Evolutionary conservation across 2,113 vertebrate species (phyloP), one percentile per base, ranked within the genome.

Genomic region (Australoheros scitulus): DNA sequence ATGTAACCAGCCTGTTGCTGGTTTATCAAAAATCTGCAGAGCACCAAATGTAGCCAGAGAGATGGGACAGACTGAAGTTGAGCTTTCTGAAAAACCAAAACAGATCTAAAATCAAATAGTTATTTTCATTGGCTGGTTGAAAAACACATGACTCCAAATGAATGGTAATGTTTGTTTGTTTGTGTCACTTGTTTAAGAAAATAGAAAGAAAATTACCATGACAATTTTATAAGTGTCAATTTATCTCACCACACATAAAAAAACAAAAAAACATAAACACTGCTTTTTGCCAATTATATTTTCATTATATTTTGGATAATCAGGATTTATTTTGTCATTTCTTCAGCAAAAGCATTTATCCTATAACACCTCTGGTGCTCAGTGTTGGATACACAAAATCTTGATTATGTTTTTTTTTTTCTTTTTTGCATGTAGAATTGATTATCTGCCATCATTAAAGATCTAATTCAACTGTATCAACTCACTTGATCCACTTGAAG

Each of bases 391-490:
- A 26, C 60, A 76, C 76, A 61, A 68, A 77, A 70, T 58, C 11
- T 11, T 76, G 11, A 77, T 86, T 64, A 47, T 81, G 50, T 76
- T 80, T 65, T 56, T 36, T 58, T 58, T 36, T 58, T 58, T 22
- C n/a, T 79, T 14, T 14, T 63, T n/a, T 79, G 56, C 57, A 43
- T 77, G 29, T 79, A 76, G 32, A 36, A 85, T 82, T 59, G 76
- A 87, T 84, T 79, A 82, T 79, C 75, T 82, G 61, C 58, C 79
- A 36, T 59, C 76, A 79, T 72, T 60, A 38, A 79, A 76, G 38
- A 82, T 79, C 43, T 52, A 65, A 70, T 76, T 88, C 61, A 82
- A 58, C 24, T 43, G 18, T 41, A 81, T 68, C 36, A 52, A 55
- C 64, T 38, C 47, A 36, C 61, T 77, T 15, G 18, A 80, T 65